Percentiles rank a stretch among this genome's conserved stretches.
phyloP scores from a whole-genome alignment of 2,797 vertebrate genomes.

The Channallabes apus region DNA sequence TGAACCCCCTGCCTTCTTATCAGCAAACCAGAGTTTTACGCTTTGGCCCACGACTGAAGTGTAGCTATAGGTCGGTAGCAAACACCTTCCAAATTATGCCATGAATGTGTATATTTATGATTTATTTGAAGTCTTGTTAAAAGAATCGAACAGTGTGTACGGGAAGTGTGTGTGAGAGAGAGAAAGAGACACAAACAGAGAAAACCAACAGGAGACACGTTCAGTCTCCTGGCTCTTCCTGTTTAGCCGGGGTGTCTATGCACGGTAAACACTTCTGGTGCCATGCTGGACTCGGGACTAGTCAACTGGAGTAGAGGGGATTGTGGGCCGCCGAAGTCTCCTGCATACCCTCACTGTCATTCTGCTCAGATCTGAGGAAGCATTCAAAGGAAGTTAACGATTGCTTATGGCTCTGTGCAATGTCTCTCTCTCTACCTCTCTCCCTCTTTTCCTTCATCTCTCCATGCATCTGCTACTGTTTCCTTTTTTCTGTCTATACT shows the following conservation, averaged over 20 bases:
- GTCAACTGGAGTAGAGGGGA: slow-evolving; percentile 32
- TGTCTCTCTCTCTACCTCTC: slow-evolving; percentile 1
- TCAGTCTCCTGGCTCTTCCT: slow-evolving; percentile 86
- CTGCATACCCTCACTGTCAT: slow-evolving; percentile 48
- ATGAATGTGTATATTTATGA: background rate
- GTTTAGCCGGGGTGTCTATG: slow-evolving; percentile 90
- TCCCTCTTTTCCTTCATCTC: slow-evolving; percentile 21
- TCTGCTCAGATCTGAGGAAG: slow-evolving; percentile 62
- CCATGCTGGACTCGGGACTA: slow-evolving; percentile 51
- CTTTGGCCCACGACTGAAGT: background rate
- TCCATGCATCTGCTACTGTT: slow-evolving; percentile 24
- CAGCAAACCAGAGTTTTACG: too few relatives aligned
- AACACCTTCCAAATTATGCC: background rate
- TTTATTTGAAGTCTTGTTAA: background rate
- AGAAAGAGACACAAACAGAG: background rate
- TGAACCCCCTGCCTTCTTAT: too few relatives aligned
- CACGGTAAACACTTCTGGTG: slow-evolving; percentile 83
- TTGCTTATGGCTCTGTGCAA: slow-evolving; percentile 63
- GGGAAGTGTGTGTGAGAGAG: slow-evolving; percentile 28
- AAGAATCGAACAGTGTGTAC: background rate
- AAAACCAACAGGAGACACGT: background rate
- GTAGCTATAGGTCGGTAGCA: background rate
- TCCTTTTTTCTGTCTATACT: slow-evolving; percentile 41
- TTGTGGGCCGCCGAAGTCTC: slow-evolving; percentile 16
- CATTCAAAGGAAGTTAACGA: slow-evolving; percentile 64